phyloP scores from a whole-genome alignment of 2,888 invertebrate genomes.

The Ernsta delagoae region DNA sequence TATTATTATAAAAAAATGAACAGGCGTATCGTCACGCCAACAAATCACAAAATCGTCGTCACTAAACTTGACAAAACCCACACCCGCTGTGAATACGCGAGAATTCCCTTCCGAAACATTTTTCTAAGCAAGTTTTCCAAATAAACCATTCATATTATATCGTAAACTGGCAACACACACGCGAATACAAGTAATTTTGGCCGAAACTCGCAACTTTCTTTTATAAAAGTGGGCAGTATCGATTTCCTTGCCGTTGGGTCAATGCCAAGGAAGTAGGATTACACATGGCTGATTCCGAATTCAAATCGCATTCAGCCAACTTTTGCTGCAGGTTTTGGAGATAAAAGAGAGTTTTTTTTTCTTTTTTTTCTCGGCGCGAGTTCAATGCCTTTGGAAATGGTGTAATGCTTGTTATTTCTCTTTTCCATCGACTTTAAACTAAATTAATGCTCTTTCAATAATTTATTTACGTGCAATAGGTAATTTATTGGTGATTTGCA shows the following conservation, averaged over 20 bases:
- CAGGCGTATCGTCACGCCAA: neutral
- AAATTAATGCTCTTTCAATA: no score
- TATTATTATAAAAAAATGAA: no score
- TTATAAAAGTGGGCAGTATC: constrained; percentile 26
- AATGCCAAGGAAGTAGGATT: constrained; percentile 23
- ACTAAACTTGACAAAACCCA: constrained; percentile 4
- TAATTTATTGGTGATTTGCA: no score
- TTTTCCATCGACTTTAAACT: neutral
- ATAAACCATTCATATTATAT: constrained; percentile 22
- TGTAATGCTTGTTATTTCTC: neutral
- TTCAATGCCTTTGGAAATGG: neutral
- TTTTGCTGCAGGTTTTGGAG: constrained; percentile 11
- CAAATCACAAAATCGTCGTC: neutral
- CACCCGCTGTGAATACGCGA: neutral
- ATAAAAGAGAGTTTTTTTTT: constrained; percentile 1
- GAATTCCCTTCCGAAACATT: constrained; percentile 14
- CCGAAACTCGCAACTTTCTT: constrained; percentile 21
- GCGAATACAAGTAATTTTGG: constrained; percentile 26
- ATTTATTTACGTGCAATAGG: no score
- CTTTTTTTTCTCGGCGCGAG: neutral
- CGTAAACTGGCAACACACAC: constrained; percentile 22
- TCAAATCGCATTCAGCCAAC: constrained; percentile 23
- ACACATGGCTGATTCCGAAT: constrained; percentile 23
- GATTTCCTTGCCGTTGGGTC: constrained; percentile 31
- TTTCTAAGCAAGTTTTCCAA: constrained; percentile 14